A percentile compares a stretch with the other conserved stretches of the same genome.
These are phyloP conservation scores for Bruchidius siliquastri DNA, from an alignment of 2,888 invertebrate species.

Conservation along the genomic window DNA sequence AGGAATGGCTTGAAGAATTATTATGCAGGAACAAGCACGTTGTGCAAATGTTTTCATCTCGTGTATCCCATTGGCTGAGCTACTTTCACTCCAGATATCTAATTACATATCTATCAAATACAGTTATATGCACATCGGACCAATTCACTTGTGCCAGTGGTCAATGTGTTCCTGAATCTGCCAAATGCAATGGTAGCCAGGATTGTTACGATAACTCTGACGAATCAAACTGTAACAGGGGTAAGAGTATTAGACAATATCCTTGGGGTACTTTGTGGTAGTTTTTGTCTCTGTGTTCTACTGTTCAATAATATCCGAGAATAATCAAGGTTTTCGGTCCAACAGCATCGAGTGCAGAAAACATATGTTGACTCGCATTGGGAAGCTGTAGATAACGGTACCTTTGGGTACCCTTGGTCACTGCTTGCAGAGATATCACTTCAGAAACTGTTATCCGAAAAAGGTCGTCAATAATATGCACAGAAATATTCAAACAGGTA, in stretches of 20 bases:
- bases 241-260: neutral
- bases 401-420: too few species aligned
- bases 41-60: neutral
- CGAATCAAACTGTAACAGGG: constrained; percentile 50
- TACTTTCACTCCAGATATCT: neutral
- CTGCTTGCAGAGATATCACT: too few species aligned
- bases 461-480: too few species aligned
- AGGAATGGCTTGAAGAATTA: too few species aligned
- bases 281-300: neutral
- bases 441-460: too few species aligned
- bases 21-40: neutral
- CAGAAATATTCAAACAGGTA: too few species aligned
- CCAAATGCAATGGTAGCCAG: constrained; percentile 55
- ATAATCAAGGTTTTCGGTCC: neutral
- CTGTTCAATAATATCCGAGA: neutral
- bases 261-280: neutral
- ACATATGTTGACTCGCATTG: neutral
- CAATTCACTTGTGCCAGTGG: constrained; percentile 62
- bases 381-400: too few species aligned
- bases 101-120: neutral
- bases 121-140: constrained; percentile 54
- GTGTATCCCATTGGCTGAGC: neutral
- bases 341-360: neutral
- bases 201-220: constrained; percentile 60
- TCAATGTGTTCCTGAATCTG: constrained; percentile 53